phyloP scores from a whole-genome alignment of 2,888 invertebrate species.

The Oxyteleia sp. region DNA sequence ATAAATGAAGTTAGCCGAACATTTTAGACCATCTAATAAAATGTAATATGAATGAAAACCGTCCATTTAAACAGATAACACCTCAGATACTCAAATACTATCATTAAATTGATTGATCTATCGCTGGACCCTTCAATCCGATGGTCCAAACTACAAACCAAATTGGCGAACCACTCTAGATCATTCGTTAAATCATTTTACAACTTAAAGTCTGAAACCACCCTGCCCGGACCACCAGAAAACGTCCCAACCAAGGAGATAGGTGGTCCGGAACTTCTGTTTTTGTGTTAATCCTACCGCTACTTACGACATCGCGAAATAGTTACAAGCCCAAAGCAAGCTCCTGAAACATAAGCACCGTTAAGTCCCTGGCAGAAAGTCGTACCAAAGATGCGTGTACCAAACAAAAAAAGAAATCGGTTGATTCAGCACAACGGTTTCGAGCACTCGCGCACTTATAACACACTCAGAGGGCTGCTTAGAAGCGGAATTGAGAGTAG shows the following conservation, averaged over 20 bases:
- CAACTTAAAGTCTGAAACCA: no score
- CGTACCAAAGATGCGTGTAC: slow-evolving; percentile 15
- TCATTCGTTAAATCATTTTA: no score
- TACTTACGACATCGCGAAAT: slow-evolving; percentile 84
- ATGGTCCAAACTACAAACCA: no score
- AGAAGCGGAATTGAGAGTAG: slow-evolving; percentile 40
- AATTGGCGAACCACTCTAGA: no score
- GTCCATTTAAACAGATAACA: no score
- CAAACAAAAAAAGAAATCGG: slow-evolving; percentile 10
- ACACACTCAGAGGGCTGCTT: slow-evolving; percentile 43
- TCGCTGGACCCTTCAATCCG: no score
- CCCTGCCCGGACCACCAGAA: neutral
- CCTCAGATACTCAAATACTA: no score
- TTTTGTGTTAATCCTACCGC: slow-evolving; percentile 75
- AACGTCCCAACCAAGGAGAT: neutral
- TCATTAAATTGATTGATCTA: no score
- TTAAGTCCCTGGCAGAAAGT: slow-evolving; percentile 38
- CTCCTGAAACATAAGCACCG: slow-evolving; percentile 81
- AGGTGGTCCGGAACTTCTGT: neutral
- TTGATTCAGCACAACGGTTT: slow-evolving; percentile 29
- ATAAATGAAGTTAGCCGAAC: no score
- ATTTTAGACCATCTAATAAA: no score
- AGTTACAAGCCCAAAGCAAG: slow-evolving; percentile 80
- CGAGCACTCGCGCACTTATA: slow-evolving; percentile 65
- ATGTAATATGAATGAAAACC: no score